phyloP scores from a whole-genome alignment of 2,888 invertebrate species.

The Eristalis pertinax region DNA sequence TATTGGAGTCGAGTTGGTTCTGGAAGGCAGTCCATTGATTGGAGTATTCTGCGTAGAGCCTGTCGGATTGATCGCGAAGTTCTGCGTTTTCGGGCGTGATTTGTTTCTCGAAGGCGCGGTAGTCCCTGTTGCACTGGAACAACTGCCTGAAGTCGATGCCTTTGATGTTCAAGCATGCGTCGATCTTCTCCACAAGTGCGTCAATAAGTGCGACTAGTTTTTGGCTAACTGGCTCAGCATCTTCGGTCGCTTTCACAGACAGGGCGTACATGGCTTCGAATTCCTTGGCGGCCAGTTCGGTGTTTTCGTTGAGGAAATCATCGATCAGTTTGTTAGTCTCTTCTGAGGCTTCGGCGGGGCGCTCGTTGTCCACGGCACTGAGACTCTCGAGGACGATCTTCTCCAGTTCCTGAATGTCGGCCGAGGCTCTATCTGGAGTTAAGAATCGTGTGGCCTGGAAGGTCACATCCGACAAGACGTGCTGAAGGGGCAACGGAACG shows the following conservation, averaged over 20 bases:
- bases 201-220: not conserved
- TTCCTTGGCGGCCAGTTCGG: not conserved
- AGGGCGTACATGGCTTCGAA: not conserved
- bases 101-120: not conserved
- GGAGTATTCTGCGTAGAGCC: not conserved
- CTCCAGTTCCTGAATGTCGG: not conserved
- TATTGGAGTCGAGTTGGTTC: not conserved
- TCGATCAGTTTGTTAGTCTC: not conserved
- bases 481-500: not conserved
- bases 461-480: not conserved
- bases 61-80: not conserved
- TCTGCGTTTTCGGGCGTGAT: not conserved
- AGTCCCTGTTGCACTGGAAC: not conserved
- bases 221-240: not conserved
- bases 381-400: not conserved
- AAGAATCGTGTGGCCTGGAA: not conserved
- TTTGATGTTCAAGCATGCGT: not conserved
- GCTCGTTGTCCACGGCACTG: not conserved
- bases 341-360: not conserved
- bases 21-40: not conserved
- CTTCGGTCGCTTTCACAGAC: not conserved
- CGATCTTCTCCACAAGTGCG: not conserved
- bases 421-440: not conserved
- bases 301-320: not conserved
- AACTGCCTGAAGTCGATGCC: not conserved